These are phyloP conservation scores for Drosophila quadrilineata DNA, from an alignment of 1,140 invertebrate genomes.

Conservation along the genomic window DNA sequence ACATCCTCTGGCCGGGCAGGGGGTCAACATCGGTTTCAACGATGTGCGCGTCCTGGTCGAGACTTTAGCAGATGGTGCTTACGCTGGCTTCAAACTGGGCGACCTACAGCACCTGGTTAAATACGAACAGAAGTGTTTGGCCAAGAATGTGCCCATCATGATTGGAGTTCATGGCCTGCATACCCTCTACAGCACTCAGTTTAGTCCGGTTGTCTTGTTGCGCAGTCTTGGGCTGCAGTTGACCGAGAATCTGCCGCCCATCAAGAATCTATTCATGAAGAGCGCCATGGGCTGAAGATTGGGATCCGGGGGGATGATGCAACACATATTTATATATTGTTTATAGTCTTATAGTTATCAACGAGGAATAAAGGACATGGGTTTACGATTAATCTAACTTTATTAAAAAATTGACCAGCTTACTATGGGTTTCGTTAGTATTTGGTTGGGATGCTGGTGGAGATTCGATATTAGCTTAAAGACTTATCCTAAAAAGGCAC, in stretches of 20 bases:
- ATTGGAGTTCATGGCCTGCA: conserved; percentile 93
- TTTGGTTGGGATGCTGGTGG: conserved; percentile 10
- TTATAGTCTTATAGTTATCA: conserved; percentile 38
- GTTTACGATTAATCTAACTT: too few relatives aligned
- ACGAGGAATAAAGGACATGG: conserved; percentile 35
- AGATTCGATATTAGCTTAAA: conserved; percentile 20
- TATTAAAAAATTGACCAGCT: too few relatives aligned
- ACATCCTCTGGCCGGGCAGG: conserved; percentile 98
- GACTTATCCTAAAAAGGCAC: conserved; percentile 50
- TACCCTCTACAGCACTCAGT: conserved; percentile 90
- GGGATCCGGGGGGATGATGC: conserved; percentile 4
- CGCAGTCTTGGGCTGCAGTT: conserved; percentile 93
- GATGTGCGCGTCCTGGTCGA: conserved; percentile 90
- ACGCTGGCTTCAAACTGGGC: conserved; percentile 88
- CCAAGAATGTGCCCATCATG: conserved; percentile 94
- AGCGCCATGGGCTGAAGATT: conserved; percentile 66
- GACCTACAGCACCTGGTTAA: conserved; percentile 86
- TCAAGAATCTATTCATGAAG: conserved; percentile 85
- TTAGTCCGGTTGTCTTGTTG: conserved; percentile 89
- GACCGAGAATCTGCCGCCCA: conserved; percentile 88
- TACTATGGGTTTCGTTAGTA: conserved; percentile 6
- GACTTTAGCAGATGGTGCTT: conserved; percentile 86
- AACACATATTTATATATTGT: conserved; percentile 50
- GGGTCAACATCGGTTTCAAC: conserved; percentile 98
- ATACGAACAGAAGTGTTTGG: conserved; percentile 93